Evolutionary conservation across 2,888 invertebrate species (phyloP), one percentile per base, ranked within the genome.

Genomic region (Lithophane semibrunnea): DNA sequence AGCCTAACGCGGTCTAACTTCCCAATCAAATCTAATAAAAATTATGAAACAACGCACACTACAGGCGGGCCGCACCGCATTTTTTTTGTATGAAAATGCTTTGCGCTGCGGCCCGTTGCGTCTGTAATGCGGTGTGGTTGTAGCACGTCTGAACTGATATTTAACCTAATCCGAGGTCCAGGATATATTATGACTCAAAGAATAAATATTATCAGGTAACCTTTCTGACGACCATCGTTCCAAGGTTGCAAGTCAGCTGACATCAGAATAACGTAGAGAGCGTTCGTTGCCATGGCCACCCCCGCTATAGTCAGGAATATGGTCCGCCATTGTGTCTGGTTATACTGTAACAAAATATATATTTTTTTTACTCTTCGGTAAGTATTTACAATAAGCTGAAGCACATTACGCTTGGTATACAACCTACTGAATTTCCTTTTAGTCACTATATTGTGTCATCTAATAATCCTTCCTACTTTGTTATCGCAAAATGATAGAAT

Each of bases 161-260:
- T 47, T 24, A 24, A 12, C 47, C 8, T 29, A 24, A 47, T 13
- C 29, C 67, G 9, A 49, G 13, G 21, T 49, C 49, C 13, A 8
- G 13, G 21, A 21, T 29, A 13, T 37, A 37, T 13, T 9, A 21
- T 29, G 3, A 29, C 4, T 16, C 9, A 49, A 29, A 67, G 18
- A 29, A 29, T 2, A 74, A 18, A 2, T 29, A 1, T 37, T 37
- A 37, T 37, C 0, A 37, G 37, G 37, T 56, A 16, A 74, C 91
- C 89, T 70, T 83, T 63, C 12, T 75, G 68, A 52, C 66, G 72
- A 24, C 77, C 70, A 80, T 97, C 97, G 86, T 98, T 98, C 98
- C 98, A 98, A 10, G 97, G 94, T 90, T 98, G 98, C 0, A 97
- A 94, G 56, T 97, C 97, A 2, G 97, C 97, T 18, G 97, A 97